A percentile compares a stretch with the other conserved stretches of the same genome.
These are phyloP conservation scores for Xiphorhynchus erythropygius DNA, from an alignment of 2,797 vertebrate genomes.

Conservation along the genomic window DNA sequence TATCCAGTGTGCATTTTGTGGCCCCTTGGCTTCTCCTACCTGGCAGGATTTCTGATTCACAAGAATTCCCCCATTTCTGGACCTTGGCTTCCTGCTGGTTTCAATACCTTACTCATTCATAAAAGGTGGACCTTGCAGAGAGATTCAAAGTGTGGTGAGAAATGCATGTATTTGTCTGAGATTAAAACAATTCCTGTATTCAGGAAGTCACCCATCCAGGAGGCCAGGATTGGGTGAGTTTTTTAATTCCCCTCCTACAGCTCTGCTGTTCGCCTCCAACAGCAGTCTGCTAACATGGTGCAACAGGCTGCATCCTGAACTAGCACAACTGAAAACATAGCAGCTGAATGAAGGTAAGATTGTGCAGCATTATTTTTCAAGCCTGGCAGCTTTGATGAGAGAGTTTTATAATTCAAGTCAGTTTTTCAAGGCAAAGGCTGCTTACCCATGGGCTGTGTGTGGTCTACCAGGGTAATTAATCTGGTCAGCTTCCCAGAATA, in stretches of 20 bases:
- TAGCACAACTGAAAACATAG: background rate
- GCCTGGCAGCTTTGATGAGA: background rate
- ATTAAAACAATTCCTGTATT: background rate
- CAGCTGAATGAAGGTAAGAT: background rate
- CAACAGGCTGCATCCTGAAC: background rate
- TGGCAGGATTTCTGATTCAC: background rate
- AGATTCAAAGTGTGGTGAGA: background rate
- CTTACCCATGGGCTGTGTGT: constrained; percentile 21
- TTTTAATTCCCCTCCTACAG: background rate
- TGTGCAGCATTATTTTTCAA: constrained; percentile 4
- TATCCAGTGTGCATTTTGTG: background rate
- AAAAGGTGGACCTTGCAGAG: background rate
- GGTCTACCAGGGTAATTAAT: constrained; percentile 35
- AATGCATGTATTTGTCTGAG: background rate
- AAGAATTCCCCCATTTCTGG: background rate
- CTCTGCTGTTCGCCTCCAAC: background rate
- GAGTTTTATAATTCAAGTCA: background rate
- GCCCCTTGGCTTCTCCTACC: background rate
- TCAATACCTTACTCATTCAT: background rate
- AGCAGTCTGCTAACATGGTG: background rate
- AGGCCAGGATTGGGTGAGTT: background rate
- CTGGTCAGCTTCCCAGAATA: background rate
- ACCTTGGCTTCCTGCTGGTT: background rate
- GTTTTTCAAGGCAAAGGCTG: constrained; percentile 1
- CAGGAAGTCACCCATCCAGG: background rate